Evolutionary conservation across 2,113 vertebrate species (phyloP).

Genomic region (Paedocypris sp.): DNA sequence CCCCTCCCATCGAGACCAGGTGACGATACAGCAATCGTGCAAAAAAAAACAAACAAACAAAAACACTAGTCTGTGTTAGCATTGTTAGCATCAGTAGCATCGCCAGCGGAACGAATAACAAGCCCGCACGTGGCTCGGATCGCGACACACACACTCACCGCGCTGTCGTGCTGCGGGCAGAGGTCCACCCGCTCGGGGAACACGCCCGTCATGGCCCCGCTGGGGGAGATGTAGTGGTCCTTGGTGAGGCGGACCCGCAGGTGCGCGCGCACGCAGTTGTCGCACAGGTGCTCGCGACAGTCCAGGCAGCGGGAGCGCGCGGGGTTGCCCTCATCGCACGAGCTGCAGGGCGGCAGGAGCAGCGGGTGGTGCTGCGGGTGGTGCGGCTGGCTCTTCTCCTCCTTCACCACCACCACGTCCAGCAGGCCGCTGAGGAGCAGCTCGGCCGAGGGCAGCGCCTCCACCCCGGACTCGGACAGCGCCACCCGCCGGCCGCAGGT

Average conservation of each 20-base stretch:
- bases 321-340: constrained; percentile 71
- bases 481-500: constrained; percentile 76
- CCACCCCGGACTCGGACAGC: constrained; percentile 72
- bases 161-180: constrained; percentile 64
- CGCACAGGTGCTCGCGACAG: constrained; percentile 78
- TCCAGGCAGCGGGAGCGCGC: constrained; percentile 75
- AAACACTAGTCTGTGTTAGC: too few species aligned
- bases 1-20: too few species aligned
- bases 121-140: too few species aligned
- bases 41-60: too few species aligned
- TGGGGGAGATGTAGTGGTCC: constrained; percentile 68
- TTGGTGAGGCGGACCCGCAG: constrained; percentile 78
- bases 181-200: constrained; percentile 64
- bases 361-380: too few species aligned
- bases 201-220: constrained; percentile 66
- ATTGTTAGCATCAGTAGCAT: too few species aligned
- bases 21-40: too few species aligned
- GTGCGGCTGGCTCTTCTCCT: constrained; percentile 53
- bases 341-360: too few species aligned
- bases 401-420: constrained; percentile 69
- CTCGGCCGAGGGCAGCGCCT: constrained; percentile 74
- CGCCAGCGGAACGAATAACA: too few species aligned
- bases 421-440: constrained; percentile 78
- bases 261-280: constrained; percentile 76
- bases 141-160: constrained; percentile 61